Base-by-base conservation (phyloP, 1,140 invertebrate genomes). In the Frieseomelitta varia region DNA sequence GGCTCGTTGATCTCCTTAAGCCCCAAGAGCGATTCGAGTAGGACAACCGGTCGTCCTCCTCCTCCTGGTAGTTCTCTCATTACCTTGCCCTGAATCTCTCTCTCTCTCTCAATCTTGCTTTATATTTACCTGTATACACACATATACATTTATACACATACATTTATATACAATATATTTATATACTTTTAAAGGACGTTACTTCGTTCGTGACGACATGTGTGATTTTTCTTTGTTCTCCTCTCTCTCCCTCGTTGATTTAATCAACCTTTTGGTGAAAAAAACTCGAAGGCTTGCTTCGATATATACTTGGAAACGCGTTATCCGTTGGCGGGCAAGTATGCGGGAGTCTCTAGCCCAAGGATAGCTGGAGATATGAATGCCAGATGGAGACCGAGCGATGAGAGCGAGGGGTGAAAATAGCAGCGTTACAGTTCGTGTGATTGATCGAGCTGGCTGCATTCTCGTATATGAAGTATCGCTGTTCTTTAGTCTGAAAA, bases 21-120 rank as follows among this genome's bases (percentile, higher is more conserved):
- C 34, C 34, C 1, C 58, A 55, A 51, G 39, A 47, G 30, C 82
- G 85, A 79, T 89, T 84, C 81, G 51, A 63, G 12, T 56, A 71
- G 85, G 78, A 75, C 82, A 61, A 80, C 87, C 53, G 69, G 81
- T 87, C 77, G 88, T 86, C 87, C 88, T 88, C 83, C 77, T 58
- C 68, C 84, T 72, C 17, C n/a, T 65, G 79, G 58, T 79, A 79
- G 39, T 53, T 27, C 68, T 73, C n/a, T 58, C 24, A 39, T 79
- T 76, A 63, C 79, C 83, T 84, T 80, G 83, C 69, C 77, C 83
- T 73, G 47, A 84, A 74, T 84, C 78, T 39, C 30, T 24, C 27
- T 27, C 75, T 24, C 15, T 53, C 15, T 24, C 12, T 17, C 24
- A 30, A 74, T 21, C 21, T 34, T n/a, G 24, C 19, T 30, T 15